Percentiles rank a stretch among this genome's conserved stretches.
Evolutionary conservation across 2,888 invertebrate species (phyloP).

Genomic region (Drosophila antonietae): DNA sequence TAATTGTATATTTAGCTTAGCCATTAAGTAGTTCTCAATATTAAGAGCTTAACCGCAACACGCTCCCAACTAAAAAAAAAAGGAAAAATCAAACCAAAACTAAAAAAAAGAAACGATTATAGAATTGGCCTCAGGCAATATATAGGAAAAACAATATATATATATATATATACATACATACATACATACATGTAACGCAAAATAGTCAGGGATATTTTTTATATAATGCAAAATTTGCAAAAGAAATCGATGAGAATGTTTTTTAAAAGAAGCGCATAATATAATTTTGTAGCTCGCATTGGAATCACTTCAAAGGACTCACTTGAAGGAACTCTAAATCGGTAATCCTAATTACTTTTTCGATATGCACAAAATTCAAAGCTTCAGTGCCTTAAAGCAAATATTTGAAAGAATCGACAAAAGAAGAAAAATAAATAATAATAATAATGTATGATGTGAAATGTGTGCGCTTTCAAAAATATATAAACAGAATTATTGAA

Average conservation of each 20-base stretch:
- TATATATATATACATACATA: neutral
- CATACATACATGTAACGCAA: conserved; percentile 36
- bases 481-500: neutral
- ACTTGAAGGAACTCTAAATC: conserved; percentile 23
- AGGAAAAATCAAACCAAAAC: conserved; percentile 27
- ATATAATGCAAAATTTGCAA: conserved; percentile 66
- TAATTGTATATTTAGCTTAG: conserved; percentile 62
- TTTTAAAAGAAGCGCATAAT: conserved; percentile 55
- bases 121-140: conserved; percentile 70
- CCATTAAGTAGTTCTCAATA: conserved; percentile 53
- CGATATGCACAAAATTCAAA: conserved; percentile 80
- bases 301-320: conserved; percentile 16
- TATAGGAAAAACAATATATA: conserved; percentile 23
- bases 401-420: conserved; percentile 51
- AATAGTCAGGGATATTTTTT: conserved; percentile 81
- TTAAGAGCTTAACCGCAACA: conserved; percentile 71
- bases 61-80: conserved; percentile 50
- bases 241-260: conserved; percentile 43
- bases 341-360: conserved; percentile 56
- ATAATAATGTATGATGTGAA: conserved; percentile 31
- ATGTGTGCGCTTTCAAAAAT: conserved; percentile 46
- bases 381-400: conserved; percentile 83
- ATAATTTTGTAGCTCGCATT: conserved; percentile 62
- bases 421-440: conserved; percentile 24
- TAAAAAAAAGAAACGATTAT: conserved; percentile 13